phyloP scores from a whole-genome alignment of 2,888 invertebrate species.

The Steromphala cineraria region DNA sequence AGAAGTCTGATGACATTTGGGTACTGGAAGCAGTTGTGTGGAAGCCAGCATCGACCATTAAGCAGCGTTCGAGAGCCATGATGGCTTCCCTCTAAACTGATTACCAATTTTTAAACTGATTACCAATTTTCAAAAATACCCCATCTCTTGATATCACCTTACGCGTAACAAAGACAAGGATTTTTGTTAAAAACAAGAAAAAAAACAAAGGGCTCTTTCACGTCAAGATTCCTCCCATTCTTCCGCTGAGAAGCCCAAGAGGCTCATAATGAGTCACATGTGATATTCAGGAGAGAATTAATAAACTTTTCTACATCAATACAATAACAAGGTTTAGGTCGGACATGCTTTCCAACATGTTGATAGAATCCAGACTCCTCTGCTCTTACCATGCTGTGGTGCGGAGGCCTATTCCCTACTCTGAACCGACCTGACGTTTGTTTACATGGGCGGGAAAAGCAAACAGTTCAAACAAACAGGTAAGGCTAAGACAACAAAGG shows the following conservation, averaged over 20 bases:
- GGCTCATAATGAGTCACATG: background rate
- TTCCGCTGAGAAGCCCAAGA: background rate
- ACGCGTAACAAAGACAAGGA: too few relatives aligned
- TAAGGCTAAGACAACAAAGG: slow-evolving; percentile 14
- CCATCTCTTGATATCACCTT: too few relatives aligned
- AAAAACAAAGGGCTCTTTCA: too few relatives aligned
- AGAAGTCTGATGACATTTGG: too few relatives aligned
- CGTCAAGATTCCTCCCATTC: background rate
- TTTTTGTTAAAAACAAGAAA: too few relatives aligned
- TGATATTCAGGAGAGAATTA: slow-evolving; percentile 6
- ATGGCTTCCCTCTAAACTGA: too few relatives aligned
- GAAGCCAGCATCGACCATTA: too few relatives aligned
- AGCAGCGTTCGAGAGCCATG: too few relatives aligned
- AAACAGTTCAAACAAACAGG: slow-evolving; percentile 14
- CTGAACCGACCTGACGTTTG: background rate
- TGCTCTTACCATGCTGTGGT: background rate
- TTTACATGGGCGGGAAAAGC: slow-evolving; percentile 15
- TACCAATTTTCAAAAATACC: too few relatives aligned
- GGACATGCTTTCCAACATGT: background rate
- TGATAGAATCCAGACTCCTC: background rate
- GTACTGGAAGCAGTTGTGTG: too few relatives aligned
- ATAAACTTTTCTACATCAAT: background rate
- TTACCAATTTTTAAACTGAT: too few relatives aligned
- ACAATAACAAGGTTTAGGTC: background rate
- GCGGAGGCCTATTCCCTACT: background rate